phyloP scores from a whole-genome alignment of 1,140 invertebrate genomes.

The Hermatobates lingyangjiaoensis region DNA sequence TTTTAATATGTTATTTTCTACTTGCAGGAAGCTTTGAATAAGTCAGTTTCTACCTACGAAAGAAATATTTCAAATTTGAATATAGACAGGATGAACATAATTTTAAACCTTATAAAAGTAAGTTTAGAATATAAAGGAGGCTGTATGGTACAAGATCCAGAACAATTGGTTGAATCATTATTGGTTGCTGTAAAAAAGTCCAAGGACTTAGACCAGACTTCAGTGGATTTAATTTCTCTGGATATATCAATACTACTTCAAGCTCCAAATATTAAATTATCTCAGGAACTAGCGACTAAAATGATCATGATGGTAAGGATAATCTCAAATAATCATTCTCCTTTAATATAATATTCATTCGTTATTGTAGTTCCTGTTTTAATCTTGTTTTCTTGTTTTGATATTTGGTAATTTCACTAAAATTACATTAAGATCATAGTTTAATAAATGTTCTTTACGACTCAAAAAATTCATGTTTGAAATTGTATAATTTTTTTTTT shows the following conservation, averaged over 20 bases:
- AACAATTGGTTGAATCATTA: conserved; percentile 33
- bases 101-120: conserved; percentile 36
- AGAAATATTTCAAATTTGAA: conserved; percentile 3
- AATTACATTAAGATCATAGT: too few relatives aligned
- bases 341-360: not conserved
- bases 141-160: conserved; percentile 35
- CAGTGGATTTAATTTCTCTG: conserved; percentile 19
- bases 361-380: not conserved
- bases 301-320: conserved; percentile 30
- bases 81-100: conserved; percentile 11
- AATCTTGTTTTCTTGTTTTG: not conserved
- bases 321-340: not conserved
- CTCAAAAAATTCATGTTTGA: too few relatives aligned
- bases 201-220: conserved; percentile 25
- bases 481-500: too few relatives aligned
- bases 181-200: conserved; percentile 21
- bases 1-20: not conserved
- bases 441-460: too few relatives aligned
- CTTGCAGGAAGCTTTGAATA: conserved; percentile 9
- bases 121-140: conserved; percentile 40
- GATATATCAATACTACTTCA: conserved; percentile 36
- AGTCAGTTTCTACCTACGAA: conserved; percentile 6
- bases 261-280: conserved; percentile 32
- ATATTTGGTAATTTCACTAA: not conserved
- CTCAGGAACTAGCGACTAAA: conserved; percentile 44